A percentile compares a stretch with the other conserved stretches of the same genome.
phyloP scores from a whole-genome alignment of 2,888 invertebrate species.

The Electrophaes corylata region DNA sequence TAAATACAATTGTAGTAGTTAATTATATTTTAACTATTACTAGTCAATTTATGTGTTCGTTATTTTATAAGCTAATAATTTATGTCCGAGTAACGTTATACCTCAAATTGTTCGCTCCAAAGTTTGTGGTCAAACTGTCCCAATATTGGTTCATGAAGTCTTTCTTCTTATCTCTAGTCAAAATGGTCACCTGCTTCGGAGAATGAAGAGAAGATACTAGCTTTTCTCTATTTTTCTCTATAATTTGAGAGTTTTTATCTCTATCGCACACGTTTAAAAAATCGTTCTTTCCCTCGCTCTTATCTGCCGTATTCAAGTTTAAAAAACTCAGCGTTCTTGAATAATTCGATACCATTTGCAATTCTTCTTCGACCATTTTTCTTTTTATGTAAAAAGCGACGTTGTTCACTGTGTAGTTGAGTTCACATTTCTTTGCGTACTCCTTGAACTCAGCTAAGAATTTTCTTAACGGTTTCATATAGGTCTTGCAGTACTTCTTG shows the following conservation, averaged over 20 bases:
- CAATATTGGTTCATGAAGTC: constrained; percentile 27
- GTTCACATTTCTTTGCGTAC: constrained; percentile 46
- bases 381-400: constrained; percentile 56
- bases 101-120: constrained; percentile 9
- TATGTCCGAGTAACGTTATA: constrained; percentile 23
- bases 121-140: constrained; percentile 25
- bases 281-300: constrained; percentile 14
- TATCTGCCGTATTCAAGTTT: constrained; percentile 28
- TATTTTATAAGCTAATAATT: not conserved
- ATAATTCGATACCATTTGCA: constrained; percentile 48
- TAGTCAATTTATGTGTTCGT: no score
- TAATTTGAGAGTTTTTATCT: not conserved
- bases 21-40: no score
- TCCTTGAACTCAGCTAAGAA: constrained; percentile 55
- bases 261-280: constrained; percentile 41
- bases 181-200: constrained; percentile 26
- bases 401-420: constrained; percentile 51
- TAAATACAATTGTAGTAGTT: no score
- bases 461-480: constrained; percentile 45
- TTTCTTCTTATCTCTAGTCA: constrained; percentile 24
- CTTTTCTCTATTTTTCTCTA: constrained; percentile 9
- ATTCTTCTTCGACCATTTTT: constrained; percentile 53
- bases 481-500: constrained; percentile 53
- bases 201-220: constrained; percentile 21
- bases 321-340: constrained; percentile 49